Percentiles rank a stretch among this genome's conserved stretches.
phyloP scores from a whole-genome alignment of 2,888 invertebrate genomes.

The Acrocyrtus sp. region DNA sequence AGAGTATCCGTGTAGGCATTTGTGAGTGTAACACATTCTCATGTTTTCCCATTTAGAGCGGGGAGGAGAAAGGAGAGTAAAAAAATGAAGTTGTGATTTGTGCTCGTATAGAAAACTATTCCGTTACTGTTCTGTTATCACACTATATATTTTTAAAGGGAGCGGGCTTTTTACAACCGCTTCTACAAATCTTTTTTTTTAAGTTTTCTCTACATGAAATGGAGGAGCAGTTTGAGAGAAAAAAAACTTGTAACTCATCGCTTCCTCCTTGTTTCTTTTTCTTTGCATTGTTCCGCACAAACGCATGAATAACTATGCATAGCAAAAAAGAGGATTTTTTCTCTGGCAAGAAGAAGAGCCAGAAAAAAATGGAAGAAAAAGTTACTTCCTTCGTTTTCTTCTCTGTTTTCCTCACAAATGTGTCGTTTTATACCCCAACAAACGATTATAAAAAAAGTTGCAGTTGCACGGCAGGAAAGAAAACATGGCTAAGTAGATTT shows the following conservation, averaged over 20 bases:
- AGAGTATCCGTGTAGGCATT: too few species aligned
- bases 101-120: neutral
- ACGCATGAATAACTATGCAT: neutral
- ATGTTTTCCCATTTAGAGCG: too few species aligned
- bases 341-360: neutral
- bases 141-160: neutral
- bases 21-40: too few species aligned
- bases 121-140: neutral
- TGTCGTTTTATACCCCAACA: too few species aligned
- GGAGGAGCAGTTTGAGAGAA: neutral
- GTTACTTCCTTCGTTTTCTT: neutral
- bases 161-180: neutral
- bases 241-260: slow-evolving; percentile 27
- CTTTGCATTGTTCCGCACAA: slow-evolving; percentile 3
- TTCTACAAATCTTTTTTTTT: neutral
- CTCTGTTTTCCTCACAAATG: neutral
- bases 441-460: too few species aligned
- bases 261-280: slow-evolving; percentile 26
- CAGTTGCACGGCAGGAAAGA: too few species aligned
- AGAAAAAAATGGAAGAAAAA: slow-evolving; percentile 2
- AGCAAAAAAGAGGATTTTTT: too few species aligned
- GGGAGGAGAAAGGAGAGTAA: neutral
- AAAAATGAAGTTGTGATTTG: neutral
- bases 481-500: too few species aligned
- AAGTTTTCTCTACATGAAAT: neutral